A percentile compares a stretch with the other conserved stretches of the same genome.
Conservation (phyloP, 1,140 invertebrate species). For the Varroa destructor region DNA sequence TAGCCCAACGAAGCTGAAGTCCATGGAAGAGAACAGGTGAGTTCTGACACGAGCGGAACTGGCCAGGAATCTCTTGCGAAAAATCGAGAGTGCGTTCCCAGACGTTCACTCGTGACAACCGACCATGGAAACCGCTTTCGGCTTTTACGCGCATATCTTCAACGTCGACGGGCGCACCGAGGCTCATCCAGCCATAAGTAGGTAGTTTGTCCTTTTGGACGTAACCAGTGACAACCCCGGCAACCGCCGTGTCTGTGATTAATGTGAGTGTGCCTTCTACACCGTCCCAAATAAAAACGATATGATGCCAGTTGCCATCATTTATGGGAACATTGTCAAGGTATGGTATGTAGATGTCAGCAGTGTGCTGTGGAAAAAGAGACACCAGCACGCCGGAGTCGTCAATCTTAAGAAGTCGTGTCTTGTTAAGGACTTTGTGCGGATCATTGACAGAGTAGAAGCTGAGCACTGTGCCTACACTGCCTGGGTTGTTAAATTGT, state of each 20-base stretch:
- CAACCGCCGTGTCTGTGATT: slow-evolving; percentile 81
- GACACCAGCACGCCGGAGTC: slow-evolving; percentile 76
- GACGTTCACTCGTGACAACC: slow-evolving; percentile 81
- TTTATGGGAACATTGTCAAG: slow-evolving; percentile 78
- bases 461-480: slow-evolving; percentile 81
- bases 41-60: slow-evolving; percentile 55
- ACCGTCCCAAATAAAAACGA: slow-evolving; percentile 84
- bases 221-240: slow-evolving; percentile 71
- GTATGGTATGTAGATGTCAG: slow-evolving; percentile 79
- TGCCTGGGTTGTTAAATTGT: slow-evolving; percentile 74
- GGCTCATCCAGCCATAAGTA: slow-evolving; percentile 70
- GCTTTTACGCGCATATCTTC: slow-evolving; percentile 59
- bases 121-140: slow-evolving; percentile 81
- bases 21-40: slow-evolving; percentile 75
- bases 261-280: slow-evolving; percentile 61
- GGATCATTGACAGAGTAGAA: slow-evolving; percentile 56
- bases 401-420: slow-evolving; percentile 70
- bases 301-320: slow-evolving; percentile 91
- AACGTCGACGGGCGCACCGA: slow-evolving; percentile 61
- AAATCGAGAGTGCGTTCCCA: slow-evolving; percentile 81
- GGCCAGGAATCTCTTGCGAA: slow-evolving; percentile 67
- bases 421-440: slow-evolving; percentile 40
- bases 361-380: slow-evolving; percentile 63
- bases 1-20: slow-evolving; percentile 74
- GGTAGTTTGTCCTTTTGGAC: slow-evolving; percentile 51